Base-by-base conservation (phyloP, 2,797 vertebrate species). In the Acrossocheilus wenchowensis region DNA sequence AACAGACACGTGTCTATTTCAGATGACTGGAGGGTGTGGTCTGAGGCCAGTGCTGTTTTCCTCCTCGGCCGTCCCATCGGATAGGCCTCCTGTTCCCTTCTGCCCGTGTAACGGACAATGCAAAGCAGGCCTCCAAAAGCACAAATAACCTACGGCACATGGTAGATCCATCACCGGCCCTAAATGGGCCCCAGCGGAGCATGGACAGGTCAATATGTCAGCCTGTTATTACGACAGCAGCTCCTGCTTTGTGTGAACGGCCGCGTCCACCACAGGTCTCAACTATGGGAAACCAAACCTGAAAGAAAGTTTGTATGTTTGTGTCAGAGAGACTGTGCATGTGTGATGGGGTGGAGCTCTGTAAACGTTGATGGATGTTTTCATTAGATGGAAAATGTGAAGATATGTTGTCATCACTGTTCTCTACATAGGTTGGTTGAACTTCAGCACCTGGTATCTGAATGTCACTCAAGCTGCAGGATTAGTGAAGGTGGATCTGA, bases 11-110 rank as follows among this genome's bases (percentile, higher is more conserved):
- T 74, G 39, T 85, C 39, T 66, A 78, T 85, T 69, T 68, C 66
- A 82, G 73, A 82, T 62, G 72, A 81, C 19, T 80, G 9, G 5
- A 81, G 48, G 54, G 62, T 80, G 78, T 68, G 68, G 60, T 71
- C 30, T 64, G n/a, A 90, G 77, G 43, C 68, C 87, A 64, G 80
- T 36, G 50, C 57, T 82, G 72, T 84, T 96, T 95, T 88, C 94
- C 94, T 95, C 94, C 94, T 94, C 89, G 92, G 82, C 92, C 91
- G 94, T 96, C 95, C 95, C 94, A 94, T 94, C 94, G 96, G 95
- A 95, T 94, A 95, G 54, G 60, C 93, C 93, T 92, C 87, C 0
- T 85, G 77, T 45, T 43, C 95, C 94, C 95, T 95, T 95, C 90
- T 79, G 86, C 92, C 93, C 90, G 92, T 92, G 92, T 93, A 94